A percentile compares a stretch with the other conserved stretches of the same genome.
Evolutionary conservation across 53 echinoderm and acorn worm species (phyloP).

Genomic region (Apostichopus leukothele): DNA sequence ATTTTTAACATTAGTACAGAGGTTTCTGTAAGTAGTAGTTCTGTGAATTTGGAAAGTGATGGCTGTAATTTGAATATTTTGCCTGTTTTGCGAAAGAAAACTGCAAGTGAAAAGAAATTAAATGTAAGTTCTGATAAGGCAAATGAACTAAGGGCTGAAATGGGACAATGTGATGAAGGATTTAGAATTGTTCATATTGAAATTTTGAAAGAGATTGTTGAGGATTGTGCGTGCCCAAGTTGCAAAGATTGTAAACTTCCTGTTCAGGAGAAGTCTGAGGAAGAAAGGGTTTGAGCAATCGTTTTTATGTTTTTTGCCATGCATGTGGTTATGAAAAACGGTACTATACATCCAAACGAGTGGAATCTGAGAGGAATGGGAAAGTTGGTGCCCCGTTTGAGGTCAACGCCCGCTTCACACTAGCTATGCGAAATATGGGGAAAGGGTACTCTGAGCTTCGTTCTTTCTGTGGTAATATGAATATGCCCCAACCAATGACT

Average conservation of each 20-base stretch:
- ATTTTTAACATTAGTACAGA: too few species aligned
- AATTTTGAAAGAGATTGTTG: slow-evolving; percentile 11
- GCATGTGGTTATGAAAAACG: too few species aligned
- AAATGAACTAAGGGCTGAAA: too few species aligned
- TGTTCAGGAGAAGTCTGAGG: background rate
- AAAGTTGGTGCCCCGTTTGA: slow-evolving; percentile 29
- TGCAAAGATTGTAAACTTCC: background rate
- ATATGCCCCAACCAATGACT: slow-evolving; percentile 27
- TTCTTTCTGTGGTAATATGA: slow-evolving; percentile 33
- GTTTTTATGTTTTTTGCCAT: background rate
- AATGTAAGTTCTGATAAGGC: too few species aligned
- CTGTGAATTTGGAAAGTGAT: too few species aligned
- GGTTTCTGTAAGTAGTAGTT: too few species aligned
- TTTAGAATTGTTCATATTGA: slow-evolving; percentile 21
- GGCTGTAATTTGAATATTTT: too few species aligned
- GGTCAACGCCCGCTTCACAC: slow-evolving; percentile 14
- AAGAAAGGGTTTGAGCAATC: slow-evolving; percentile 17
- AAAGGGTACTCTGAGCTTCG: slow-evolving; percentile 27
- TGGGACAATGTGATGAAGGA: background rate
- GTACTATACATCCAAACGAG: slow-evolving; percentile 12
- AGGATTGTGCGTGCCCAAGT: background rate
- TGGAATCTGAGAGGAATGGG: background rate
- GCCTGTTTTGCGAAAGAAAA: too few species aligned
- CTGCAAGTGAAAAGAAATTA: too few species aligned
- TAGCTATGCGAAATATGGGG: slow-evolving; percentile 36